phyloP scores from a whole-genome alignment of 1,140 invertebrate genomes.

The Zaprionus camerounensis region DNA sequence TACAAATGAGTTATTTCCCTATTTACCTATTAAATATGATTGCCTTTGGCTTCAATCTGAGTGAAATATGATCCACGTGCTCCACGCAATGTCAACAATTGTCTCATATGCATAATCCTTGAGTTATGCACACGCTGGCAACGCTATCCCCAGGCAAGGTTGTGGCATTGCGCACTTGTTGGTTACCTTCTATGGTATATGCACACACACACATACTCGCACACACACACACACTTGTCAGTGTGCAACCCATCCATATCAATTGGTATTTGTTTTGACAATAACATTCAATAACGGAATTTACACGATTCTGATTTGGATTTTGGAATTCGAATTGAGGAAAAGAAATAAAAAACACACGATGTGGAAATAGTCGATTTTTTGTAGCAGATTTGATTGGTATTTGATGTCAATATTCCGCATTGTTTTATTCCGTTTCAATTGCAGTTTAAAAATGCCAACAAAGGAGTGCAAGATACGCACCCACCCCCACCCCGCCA shows the following conservation, averaged over 20 bases:
- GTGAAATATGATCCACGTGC: conserved; percentile 4
- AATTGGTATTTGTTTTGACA: conserved; percentile 47
- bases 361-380: conserved; percentile 13
- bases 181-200: not conserved
- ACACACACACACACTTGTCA: not conserved
- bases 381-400: conserved; percentile 41
- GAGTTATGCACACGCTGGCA: conserved; percentile 3
- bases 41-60: not conserved
- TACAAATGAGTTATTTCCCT: no score
- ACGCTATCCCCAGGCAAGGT: conserved; percentile 13
- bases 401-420: conserved; percentile 56
- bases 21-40: no score
- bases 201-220: not conserved
- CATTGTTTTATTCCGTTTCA: not conserved
- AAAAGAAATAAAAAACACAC: not conserved
- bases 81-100: conserved; percentile 9
- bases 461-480: conserved; percentile 4
- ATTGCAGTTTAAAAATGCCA: conserved; percentile 11
- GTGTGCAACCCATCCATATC: conserved; percentile 5
- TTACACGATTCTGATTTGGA: conserved; percentile 48
- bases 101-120: conserved; percentile 12
- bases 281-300: conserved; percentile 54
- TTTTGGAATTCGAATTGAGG: not conserved
- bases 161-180: conserved; percentile 16
- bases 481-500: not conserved